Evolutionary conservation across 2,888 invertebrate species (phyloP), one percentile per base, ranked within the genome.

Genomic region (Aspidapion aeneum): DNA sequence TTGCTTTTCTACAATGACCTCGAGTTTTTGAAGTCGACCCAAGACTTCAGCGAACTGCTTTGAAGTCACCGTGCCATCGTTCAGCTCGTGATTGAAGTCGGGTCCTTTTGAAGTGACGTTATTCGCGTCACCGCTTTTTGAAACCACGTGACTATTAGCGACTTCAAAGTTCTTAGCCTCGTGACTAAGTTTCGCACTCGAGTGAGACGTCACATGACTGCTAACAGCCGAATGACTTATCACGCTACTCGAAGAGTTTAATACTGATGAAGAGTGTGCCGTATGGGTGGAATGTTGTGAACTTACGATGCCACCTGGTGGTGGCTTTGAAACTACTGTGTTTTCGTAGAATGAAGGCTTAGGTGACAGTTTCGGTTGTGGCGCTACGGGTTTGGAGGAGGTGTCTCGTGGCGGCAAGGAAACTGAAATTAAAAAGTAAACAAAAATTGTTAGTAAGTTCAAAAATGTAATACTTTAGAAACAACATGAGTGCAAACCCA

Each of bases 1-100:
- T 77, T 87, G 86, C 73, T 82, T 83, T 75, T 86, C 85, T 70
- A 87, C 77, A 60, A 84, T 79, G 67, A 80, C 81, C 75, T 87
- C 87, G 74, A 87, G 76, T 74, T 82, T 84, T 71, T 81, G 80
- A 79, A 87, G 71, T 72, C 79, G 76, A n/a, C 81, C 80, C 55
- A 78, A 65, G 50, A 81, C 68, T 50, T 81, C 78, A 7, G 64
- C 70, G 65, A 78, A 79, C 61, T 78, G 76, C 64, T 76, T 76
- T 21, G 68, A 61, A 9, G 74, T 66, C 35, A 75, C 65, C 1
- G 49, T 16, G 22, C 58, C 21, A 50, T 18, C 20, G 19, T 18
- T 59, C 3, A 19, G 12, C 49, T 22, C 55, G 16, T 20, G n/a
- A 7, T 3, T 12, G 12, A 12, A 3, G 35, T 35, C 35, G 12